These are phyloP conservation scores for Drosophila auraria DNA, from an alignment of 1,140 invertebrate species.

Conservation along the genomic window DNA sequence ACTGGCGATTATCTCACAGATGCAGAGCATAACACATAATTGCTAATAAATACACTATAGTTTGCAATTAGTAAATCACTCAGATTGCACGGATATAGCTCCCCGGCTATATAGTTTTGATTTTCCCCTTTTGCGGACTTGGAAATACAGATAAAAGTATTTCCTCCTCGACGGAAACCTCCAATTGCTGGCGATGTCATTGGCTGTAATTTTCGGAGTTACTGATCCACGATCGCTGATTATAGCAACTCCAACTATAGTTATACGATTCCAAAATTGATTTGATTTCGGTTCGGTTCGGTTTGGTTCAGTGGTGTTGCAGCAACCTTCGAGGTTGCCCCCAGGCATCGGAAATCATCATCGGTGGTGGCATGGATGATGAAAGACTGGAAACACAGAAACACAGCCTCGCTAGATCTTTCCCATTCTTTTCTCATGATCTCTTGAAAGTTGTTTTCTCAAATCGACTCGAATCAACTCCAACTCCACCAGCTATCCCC, in stretches of 20 bases:
- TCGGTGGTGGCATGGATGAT: conserved; percentile 15
- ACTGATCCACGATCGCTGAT: conserved; percentile 40
- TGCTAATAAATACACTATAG: conserved; percentile 50
- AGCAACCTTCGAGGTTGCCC: neutral
- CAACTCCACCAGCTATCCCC: too few species aligned
- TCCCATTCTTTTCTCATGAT: conserved; percentile 42
- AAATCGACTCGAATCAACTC: conserved; percentile 24
- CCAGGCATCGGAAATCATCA: conserved; percentile 5
- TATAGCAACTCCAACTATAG: conserved; percentile 4
- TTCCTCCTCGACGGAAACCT: neutral
- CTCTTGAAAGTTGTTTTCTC: conserved; percentile 48
- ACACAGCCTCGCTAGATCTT: conserved; percentile 10
- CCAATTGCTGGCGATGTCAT: conserved; percentile 48
- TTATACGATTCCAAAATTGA: conserved; percentile 28
- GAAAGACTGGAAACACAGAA: conserved; percentile 15
- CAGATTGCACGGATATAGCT: conserved; percentile 13
- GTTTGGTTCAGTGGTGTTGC: neutral
- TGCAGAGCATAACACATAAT: conserved; percentile 55
- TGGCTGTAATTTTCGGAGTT: conserved; percentile 24
- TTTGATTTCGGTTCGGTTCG: conserved; percentile 8
- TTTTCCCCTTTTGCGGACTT: neutral
- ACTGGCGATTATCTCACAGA: conserved; percentile 64
- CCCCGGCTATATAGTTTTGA: conserved; percentile 1
- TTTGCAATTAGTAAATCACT: conserved; percentile 59
- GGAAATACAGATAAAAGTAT: neutral